Evolutionary conservation across 2,113 vertebrate genomes (phyloP), one percentile per base, ranked within the genome.

Genomic region (Planiliza haematocheilus): DNA sequence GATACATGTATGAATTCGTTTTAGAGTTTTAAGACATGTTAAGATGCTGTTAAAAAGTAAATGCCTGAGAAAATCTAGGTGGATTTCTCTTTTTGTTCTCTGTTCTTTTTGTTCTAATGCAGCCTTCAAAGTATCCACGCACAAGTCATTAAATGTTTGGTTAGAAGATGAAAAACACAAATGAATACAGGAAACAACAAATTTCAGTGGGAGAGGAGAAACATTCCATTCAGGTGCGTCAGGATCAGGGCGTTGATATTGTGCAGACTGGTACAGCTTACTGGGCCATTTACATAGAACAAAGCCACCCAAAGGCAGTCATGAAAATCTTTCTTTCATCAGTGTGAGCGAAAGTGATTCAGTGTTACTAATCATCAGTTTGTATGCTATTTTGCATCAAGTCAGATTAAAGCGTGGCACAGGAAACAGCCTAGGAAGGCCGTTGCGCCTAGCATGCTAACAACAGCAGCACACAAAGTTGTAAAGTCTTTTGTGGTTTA

Each of bases 191-290:
- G 17, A 21, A 50, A 50, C 18, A 10, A 8, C 1, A 21, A 50
- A 50, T 20, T 20, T 18, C 10, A 50, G 5, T 2, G 46, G 24
- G 24, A 30, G 24, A 30, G 24, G 24, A 30, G 24, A 30, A 30
- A 30, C 51, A 65, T 21, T 48, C 49, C 37, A 41, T 48, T 46
- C 17, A 46, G 55, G 17, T 53, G 36, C 14, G 45, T 24, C 45
- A 63, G 37, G 17, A 55, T 0, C n/a, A 13, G 34, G 21, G 11
- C 4, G 24, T 61, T 36, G 14, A 12, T 36, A 18, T n/a, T n/a
- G n/a, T n/a, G n/a, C n/a, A n/a, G n/a, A n/a, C n/a, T n/a, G n/a
- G n/a, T n/a, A n/a, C n/a, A n/a, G n/a, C 13, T 39, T 3, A 37
- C 11, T 16, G 36, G 1, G 3, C 10, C 45, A 10, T 8, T 38